phyloP scores from a whole-genome alignment of 2,113 vertebrate species.

The Poicephalus meyeri region DNA sequence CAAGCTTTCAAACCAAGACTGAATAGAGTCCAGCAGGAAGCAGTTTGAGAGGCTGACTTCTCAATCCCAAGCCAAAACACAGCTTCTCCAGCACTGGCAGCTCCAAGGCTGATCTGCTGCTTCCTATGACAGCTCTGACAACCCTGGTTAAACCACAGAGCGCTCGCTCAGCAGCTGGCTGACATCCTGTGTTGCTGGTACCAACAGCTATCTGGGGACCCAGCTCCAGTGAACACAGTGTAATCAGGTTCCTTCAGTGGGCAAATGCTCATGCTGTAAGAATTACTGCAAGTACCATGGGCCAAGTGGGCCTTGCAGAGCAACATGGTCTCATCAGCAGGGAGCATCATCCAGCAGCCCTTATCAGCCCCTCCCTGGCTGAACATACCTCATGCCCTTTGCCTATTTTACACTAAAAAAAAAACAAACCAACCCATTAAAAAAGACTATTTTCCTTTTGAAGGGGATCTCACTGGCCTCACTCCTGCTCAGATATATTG shows the following conservation, averaged over 20 bases:
- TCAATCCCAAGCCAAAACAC: not conserved
- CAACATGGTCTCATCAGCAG: fast-evolving
- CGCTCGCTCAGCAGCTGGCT: not conserved
- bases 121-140: not conserved
- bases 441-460: not conserved
- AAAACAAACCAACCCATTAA: not conserved
- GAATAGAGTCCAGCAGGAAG: not conserved
- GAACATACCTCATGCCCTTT: not conserved
- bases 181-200: not conserved
- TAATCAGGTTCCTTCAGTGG: not conserved
- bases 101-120: not conserved
- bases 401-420: not conserved
- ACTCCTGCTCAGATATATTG: not conserved
- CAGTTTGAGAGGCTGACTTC: not conserved
- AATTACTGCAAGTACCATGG: not conserved
- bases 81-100: not conserved
- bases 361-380: not conserved
- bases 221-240: not conserved
- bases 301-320: not conserved
- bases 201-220: not conserved
- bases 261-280: not conserved
- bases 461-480: not conserved
- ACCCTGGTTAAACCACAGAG: not conserved
- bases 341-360: not conserved
- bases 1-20: not conserved